phyloP scores from a whole-genome alignment of 2,888 invertebrate species.

The Caenorhabditis sp. region DNA sequence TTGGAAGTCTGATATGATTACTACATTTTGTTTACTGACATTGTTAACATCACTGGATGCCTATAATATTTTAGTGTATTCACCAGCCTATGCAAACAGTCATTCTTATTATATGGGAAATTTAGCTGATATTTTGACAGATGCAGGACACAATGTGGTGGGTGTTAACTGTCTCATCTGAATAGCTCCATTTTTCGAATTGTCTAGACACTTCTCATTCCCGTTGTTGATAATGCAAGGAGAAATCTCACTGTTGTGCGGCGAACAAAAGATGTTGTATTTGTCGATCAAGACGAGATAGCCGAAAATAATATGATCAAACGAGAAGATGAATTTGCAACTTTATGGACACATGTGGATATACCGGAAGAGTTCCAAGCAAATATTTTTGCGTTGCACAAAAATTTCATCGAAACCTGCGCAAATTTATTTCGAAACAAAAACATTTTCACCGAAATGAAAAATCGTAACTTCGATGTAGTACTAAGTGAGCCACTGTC shows the following conservation, averaged over 20 bases:
- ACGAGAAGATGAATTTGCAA: background rate
- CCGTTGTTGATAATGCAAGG: background rate
- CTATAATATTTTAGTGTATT: no score
- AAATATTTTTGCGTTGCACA: background rate
- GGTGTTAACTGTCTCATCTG: no score
- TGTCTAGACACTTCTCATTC: background rate
- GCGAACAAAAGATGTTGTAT: background rate
- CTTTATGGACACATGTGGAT: conserved; percentile 8
- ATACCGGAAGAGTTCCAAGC: background rate
- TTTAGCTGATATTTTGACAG: no score
- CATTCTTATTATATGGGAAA: no score
- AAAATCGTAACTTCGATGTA: conserved; percentile 13
- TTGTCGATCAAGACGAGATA: background rate
- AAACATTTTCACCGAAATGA: conserved; percentile 8
- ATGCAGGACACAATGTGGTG: no score
- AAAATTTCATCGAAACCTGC: conserved; percentile 4
- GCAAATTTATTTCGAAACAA: conserved; percentile 10
- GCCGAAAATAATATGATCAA: background rate
- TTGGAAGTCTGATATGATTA: no score
- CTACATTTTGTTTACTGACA: no score
- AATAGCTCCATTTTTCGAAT: no score
- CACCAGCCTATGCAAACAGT: no score
- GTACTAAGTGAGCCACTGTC: conserved; percentile 11
- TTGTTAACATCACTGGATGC: no score
- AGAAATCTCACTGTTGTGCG: background rate